phyloP scores from a whole-genome alignment of 2,888 invertebrate species.

The Lasioglossum zephyrum region DNA sequence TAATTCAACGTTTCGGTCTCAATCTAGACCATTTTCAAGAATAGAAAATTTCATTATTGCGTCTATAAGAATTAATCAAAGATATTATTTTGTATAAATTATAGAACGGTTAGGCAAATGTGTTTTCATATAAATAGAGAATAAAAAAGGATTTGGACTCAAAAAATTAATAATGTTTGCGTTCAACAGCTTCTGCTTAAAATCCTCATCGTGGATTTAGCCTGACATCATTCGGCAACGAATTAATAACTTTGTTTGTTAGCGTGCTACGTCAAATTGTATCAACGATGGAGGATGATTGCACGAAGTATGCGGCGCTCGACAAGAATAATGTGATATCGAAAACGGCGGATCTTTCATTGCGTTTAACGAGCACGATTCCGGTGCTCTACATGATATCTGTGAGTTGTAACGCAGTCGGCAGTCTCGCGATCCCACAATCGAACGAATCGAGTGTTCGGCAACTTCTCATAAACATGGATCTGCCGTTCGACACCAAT shows the following conservation, averaged over 20 bases:
- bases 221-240: neutral
- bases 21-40: too few species aligned
- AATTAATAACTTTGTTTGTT: neutral
- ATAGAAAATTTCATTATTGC: too few species aligned
- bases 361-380: constrained; percentile 42
- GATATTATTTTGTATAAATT: too few species aligned
- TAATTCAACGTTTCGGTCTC: too few species aligned
- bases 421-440: neutral
- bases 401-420: constrained; percentile 30
- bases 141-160: too few species aligned
- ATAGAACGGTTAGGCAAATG: too few species aligned
- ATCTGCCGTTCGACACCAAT: constrained; percentile 51
- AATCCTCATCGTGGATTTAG: neutral
- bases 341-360: constrained; percentile 23
- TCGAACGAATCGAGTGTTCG: neutral
- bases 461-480: constrained; percentile 48
- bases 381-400: constrained; percentile 19
- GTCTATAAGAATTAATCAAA: too few species aligned
- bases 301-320: constrained; percentile 24
- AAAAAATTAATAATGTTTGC: too few species aligned
- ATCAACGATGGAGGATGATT: constrained; percentile 49
- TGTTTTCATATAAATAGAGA: too few species aligned
- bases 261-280: constrained; percentile 8
- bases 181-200: too few species aligned
- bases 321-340: constrained; percentile 34